A percentile compares a stretch with the other conserved stretches of the same genome.
Conservation (phyloP, 2,797 vertebrate species). For the Tragelaphus eurycerus region DNA sequence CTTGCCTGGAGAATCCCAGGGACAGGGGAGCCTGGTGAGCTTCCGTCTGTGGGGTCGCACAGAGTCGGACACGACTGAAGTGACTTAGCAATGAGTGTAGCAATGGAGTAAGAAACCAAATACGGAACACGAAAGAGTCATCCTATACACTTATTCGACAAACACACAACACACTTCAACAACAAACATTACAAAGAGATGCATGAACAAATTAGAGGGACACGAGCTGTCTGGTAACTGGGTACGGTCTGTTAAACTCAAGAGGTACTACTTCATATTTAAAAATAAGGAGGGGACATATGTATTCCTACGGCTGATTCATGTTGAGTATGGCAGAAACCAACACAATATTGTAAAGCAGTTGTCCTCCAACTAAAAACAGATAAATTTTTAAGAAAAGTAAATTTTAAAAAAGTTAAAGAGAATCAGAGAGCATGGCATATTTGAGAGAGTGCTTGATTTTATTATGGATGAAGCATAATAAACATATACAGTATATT, state of each 20-base stretch:
- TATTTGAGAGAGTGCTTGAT: neutral
- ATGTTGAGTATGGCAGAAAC: neutral
- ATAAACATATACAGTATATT: neutral
- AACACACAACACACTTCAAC: neutral
- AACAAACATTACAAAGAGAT: neutral
- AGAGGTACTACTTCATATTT: too few relatives aligned
- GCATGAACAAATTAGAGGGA: neutral
- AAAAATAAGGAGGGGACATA: neutral
- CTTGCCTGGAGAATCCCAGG: too few relatives aligned
- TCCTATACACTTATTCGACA: neutral
- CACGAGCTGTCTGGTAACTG: fast-evolving
- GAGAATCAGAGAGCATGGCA: neutral
- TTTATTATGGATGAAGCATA: neutral
- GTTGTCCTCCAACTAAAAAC: neutral
- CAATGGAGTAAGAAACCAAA: neutral
- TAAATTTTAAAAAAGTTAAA: neutral
- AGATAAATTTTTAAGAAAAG: neutral
- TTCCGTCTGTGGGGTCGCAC: too few relatives aligned
- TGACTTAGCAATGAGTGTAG: too few relatives aligned
- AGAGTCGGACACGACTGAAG: too few relatives aligned
- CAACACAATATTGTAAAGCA: neutral
- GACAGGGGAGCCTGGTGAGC: too few relatives aligned
- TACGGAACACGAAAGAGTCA: neutral
- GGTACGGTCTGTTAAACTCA: too few relatives aligned
- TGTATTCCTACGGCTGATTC: neutral